Evolutionary conservation across 2,113 vertebrate genomes (phyloP).

Genomic region (Balaenoptera acutorostrata): DNA sequence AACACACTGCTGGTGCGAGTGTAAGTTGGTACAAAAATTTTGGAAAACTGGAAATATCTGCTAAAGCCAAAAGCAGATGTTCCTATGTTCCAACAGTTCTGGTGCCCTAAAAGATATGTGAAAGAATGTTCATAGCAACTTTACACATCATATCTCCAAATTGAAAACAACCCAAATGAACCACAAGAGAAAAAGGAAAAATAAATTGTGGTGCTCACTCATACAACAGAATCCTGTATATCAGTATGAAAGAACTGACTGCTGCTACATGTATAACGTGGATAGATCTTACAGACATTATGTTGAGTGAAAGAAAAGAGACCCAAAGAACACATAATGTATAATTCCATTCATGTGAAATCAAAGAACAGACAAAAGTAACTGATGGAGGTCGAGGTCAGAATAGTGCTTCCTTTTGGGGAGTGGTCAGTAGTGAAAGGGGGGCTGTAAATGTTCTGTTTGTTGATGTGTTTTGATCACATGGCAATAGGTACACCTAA

Average conservation of each 20-base stretch:
- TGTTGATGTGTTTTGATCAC: neutral
- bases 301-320: neutral
- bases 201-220: neutral
- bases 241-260: too few species aligned
- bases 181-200: neutral
- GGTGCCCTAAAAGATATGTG: neutral
- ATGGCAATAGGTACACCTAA: neutral
- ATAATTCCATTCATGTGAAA: neutral
- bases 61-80: neutral
- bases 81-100: neutral
- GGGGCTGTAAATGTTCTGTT: neutral
- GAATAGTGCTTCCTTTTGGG: too few species aligned
- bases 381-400: neutral
- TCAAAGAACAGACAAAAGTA: neutral
- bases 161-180: neutral
- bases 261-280: fast-evolving
- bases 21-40: too few species aligned
- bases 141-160: neutral
- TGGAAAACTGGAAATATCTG: neutral
- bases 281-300: neutral
- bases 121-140: neutral
- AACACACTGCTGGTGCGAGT: neutral
- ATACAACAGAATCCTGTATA: neutral
- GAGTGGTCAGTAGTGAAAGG: neutral
- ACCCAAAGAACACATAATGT: neutral